phyloP scores from a whole-genome alignment of 1,140 invertebrate species.

The Amphibalanus amphitrite region DNA sequence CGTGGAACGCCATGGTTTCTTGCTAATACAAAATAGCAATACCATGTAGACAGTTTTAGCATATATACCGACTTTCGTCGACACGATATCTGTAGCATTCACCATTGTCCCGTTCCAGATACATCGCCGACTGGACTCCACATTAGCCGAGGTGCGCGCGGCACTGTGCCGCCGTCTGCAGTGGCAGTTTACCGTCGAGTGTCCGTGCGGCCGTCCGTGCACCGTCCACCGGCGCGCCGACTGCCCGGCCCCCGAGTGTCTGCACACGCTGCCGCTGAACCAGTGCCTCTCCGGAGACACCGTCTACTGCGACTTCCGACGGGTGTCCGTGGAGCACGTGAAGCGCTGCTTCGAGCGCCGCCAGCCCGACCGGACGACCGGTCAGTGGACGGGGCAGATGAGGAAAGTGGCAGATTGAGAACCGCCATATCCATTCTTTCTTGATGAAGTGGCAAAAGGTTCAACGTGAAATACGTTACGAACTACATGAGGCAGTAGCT shows the following conservation, averaged over 20 bases:
- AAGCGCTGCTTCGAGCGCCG: background rate
- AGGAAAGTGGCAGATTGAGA: no score
- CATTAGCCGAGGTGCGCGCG: background rate
- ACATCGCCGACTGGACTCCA: background rate
- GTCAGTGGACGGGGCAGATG: no score
- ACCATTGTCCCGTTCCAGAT: background rate
- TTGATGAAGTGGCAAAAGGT: no score
- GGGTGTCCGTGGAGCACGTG: background rate
- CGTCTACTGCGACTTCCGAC: background rate
- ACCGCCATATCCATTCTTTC: no score
- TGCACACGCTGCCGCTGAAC: background rate
- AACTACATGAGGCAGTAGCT: no score
- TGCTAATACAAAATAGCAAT: no score
- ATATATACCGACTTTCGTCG: no score
- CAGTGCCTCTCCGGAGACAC: background rate
- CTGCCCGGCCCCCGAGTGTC: background rate
- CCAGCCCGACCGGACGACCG: background rate
- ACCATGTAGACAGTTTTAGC: no score
- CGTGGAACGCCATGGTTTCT: no score
- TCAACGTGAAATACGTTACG: no score
- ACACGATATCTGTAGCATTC: no score
- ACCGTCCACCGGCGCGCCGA: background rate
- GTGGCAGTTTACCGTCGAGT: background rate
- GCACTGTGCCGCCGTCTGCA: background rate
- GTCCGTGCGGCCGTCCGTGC: background rate